Evolutionary conservation across 2,888 invertebrate species (phyloP), one percentile per base, ranked within the genome.

Genomic region (Nomada fabriciana): DNA sequence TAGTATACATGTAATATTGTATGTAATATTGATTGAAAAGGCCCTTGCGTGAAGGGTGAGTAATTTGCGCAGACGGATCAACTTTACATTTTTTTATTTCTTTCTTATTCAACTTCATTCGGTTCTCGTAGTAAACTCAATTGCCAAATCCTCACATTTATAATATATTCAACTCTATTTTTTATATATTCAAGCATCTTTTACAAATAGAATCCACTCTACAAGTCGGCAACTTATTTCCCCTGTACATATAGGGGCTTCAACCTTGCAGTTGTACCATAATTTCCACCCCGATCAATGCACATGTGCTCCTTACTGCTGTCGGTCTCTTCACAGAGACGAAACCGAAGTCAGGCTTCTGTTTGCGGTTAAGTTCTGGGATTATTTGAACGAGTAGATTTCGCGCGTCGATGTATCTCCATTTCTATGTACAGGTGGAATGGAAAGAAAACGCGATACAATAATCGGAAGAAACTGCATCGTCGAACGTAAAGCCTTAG

Each of bases 281-380:
- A 18, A 15, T 25, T 15, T 20, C 20, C 25, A 23, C 23, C 20
- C 36, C 7, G 43, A 7, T 7, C 43, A 4, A 4, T 15, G 3
- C 15, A 36, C 23, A 13, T n/a, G 15, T 47, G 47, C 43, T 23
- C 5, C 20, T 23, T 18, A 57, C 18, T 60, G 72, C 42, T 23
- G 47, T 52, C 52, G 18, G 42, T 52, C 53, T 50, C 47, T 23
- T 43, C 43, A 23, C 53, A 47, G 59, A 73, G 47, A 15, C 55
- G 61, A 63, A 80, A 76, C 67, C 63, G 64, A 42, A 42, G 68
- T 36, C 64, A 25, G 59, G 73, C 57, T 69, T 86, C 69, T 82
- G 76, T 87, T 87, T 85, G 81, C 77, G 79, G 77, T 77, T 69
- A 79, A 83, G 76, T 84, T 84, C 73, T 18, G 29, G 53, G 42